Conservation (phyloP, 2,888 invertebrate genomes). For the Ornithoptera alexandrae region DNA sequence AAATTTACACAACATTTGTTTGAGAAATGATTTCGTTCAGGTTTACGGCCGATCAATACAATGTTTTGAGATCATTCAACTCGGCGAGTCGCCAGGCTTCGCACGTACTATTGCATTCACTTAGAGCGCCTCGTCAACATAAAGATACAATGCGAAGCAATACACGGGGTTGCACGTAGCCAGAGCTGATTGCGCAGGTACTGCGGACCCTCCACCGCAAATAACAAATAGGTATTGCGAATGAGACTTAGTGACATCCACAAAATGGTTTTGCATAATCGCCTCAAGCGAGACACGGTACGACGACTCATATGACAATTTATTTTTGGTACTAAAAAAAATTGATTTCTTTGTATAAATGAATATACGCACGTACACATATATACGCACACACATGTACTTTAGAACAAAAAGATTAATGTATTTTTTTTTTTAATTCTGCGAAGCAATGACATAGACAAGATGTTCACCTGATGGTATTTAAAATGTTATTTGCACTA, state of each 20-base stretch:
- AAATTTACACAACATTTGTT: neutral
- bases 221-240: slow-evolving; percentile 22
- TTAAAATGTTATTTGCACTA: too few relatives aligned
- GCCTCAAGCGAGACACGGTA: slow-evolving; percentile 9
- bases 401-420: too few relatives aligned
- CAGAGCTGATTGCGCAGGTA: slow-evolving; percentile 15
- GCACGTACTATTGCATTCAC: slow-evolving; percentile 23
- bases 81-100: slow-evolving; percentile 4
- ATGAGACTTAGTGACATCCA: slow-evolving; percentile 23
- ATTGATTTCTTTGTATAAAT: neutral
- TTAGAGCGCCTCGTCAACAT: slow-evolving; percentile 4
- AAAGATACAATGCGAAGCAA: slow-evolving; percentile 9
- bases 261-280: slow-evolving; percentile 25
- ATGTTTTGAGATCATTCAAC: slow-evolving; percentile 3
- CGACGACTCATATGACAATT: neutral
- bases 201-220: slow-evolving; percentile 14
- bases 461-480: too few relatives aligned
- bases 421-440: too few relatives aligned
- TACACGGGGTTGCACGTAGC: slow-evolving; percentile 19
- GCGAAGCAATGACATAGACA: too few relatives aligned
- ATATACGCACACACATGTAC: too few relatives aligned
- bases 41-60: neutral
- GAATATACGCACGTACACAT: too few relatives aligned
- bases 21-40: neutral
- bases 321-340: neutral